Evolutionary conservation across 2,888 invertebrate genomes (phyloP), one percentile per base, ranked within the genome.

Genomic region (Micropterix aruncella): DNA sequence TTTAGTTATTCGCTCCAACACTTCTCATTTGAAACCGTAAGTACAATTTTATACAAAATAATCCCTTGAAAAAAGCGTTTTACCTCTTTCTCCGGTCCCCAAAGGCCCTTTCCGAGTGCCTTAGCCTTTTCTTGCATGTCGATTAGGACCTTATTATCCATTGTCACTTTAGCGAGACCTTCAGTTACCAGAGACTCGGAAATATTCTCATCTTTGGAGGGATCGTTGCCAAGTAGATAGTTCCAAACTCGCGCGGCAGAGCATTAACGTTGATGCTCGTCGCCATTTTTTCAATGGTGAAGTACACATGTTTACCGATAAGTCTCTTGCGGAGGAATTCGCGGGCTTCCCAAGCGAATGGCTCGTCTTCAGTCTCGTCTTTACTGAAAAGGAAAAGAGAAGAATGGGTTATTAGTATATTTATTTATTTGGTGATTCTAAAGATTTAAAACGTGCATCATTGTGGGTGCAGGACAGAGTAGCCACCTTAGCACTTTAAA

Each of bases 331-430:
- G 77, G 41, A 99, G 70, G 59, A 83, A 96, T 66, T 99, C 97
- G 44, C 97, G 79, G 1, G 96, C 90, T 60, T 97, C 96, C 95
- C 96, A 99, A 0, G 95, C 96, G 72, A 76, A 97, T 1, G 96
- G 90, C 66, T 97, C 90, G 60, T 92, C 92, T 60, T 80, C 84
- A 9, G 79, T 77, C 56, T 84, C 84, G 39, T 75, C 75, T 38
- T 77, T 73, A 61, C 74, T 78, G 60, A 42, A 54, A 57, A 49
- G 44, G 46, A 48, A 50, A n/a, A n/a, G n/a, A n/a, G n/a, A n/a
- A n/a, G n/a, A n/a, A n/a, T n/a, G n/a, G n/a, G n/a, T n/a, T n/a
- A n/a, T n/a, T n/a, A n/a, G n/a, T n/a, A n/a, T n/a, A n/a, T n/a
- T n/a, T n/a, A n/a, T n/a, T n/a, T n/a, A n/a, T n/a, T n/a, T n/a